phyloP scores from a whole-genome alignment of 2,113 vertebrate genomes.

The Martes martes region DNA sequence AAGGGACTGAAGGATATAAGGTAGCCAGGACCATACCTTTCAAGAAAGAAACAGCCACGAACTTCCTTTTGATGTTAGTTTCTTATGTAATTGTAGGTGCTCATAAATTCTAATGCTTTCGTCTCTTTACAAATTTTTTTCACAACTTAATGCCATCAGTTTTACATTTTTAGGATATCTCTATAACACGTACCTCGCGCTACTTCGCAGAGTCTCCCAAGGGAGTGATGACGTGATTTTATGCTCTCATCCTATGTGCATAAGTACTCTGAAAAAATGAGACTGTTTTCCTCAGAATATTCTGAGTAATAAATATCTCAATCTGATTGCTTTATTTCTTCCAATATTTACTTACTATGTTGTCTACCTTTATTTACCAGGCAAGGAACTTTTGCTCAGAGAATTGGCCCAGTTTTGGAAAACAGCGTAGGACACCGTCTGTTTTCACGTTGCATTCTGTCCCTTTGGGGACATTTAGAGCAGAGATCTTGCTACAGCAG shows the following conservation, averaged over 20 bases:
- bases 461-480: neutral
- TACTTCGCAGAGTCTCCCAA: fast-evolving
- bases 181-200: fast-evolving
- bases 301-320: neutral
- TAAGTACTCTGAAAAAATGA: neutral
- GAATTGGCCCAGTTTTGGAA: neutral
- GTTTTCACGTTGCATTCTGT: neutral
- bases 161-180: neutral
- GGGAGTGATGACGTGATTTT: neutral
- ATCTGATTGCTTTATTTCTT: neutral
- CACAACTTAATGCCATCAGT: neutral
- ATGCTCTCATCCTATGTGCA: neutral
- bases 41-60: neutral
- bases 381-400: neutral
- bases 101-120: neutral
- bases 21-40: neutral
- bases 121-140: neutral
- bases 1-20: neutral
- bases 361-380: neutral
- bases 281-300: neutral
- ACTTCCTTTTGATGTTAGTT: neutral
- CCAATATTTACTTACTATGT: neutral
- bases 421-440: neutral
- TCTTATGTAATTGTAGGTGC: fast-evolving
- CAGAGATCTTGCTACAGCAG: too few relatives aligned